Conservation (phyloP, 2,113 vertebrate genomes). For the Nipponia nippon region DNA sequence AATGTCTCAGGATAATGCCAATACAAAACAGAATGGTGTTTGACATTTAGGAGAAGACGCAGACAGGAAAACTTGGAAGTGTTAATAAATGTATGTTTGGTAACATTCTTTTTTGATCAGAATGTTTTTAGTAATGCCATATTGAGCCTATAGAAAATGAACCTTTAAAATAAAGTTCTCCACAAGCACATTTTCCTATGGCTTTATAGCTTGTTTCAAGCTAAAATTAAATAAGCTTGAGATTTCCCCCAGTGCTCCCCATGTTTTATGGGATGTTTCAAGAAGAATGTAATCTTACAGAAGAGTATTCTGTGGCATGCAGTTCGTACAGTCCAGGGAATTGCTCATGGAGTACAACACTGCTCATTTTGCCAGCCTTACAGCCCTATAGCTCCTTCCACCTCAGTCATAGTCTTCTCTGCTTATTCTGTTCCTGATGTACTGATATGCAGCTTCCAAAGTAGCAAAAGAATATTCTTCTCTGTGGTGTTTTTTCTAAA, state of each 20-base stretch:
- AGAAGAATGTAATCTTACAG: not conserved
- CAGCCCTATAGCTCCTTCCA: not conserved
- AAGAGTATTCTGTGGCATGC: not conserved
- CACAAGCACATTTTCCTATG: not conserved
- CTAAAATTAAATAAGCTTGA: not conserved
- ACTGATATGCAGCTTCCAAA: not conserved
- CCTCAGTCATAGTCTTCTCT: not conserved
- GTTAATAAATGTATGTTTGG: constrained; percentile 34
- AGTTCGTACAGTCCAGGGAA: not conserved
- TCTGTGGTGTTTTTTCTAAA: not conserved
- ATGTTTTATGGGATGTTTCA: not conserved
- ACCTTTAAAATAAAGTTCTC: not conserved
- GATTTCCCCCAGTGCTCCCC: not conserved
- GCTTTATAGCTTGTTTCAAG: not conserved
- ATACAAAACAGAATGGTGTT: constrained; percentile 23
- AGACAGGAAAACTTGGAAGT: constrained; percentile 12
- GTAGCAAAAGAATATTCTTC: not conserved
- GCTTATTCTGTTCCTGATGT: not conserved
- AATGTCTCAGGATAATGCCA: constrained; percentile 48
- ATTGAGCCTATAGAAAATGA: not conserved
- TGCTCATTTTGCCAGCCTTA: not conserved
- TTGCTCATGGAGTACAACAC: not conserved
- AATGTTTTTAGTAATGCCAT: constrained; percentile 7
- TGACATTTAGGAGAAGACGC: not conserved
- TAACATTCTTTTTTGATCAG: constrained; percentile 36